Evolutionary conservation across 2,113 vertebrate species (phyloP), one percentile per base, ranked within the genome.

Genomic region (Planiliza haematocheilus): DNA sequence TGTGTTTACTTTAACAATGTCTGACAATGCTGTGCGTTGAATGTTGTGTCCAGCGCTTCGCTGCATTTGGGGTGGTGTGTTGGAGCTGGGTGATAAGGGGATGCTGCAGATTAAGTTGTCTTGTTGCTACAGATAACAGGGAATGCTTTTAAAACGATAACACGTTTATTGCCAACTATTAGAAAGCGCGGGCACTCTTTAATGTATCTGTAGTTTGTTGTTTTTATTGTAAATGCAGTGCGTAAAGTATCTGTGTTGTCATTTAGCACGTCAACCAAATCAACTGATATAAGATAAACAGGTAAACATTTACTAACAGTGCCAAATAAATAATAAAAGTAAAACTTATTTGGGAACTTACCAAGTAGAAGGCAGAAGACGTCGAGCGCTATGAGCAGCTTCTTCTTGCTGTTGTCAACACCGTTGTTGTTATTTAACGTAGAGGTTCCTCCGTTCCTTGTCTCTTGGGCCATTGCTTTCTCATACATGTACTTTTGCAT

Each of bases 401-500:
- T 95, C 91, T 94, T 96, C 93, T 94, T 96, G 86, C 94, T 93
- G 91, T 92, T 93, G 88, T 95, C 91, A 75, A 89, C 85, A 57
- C 92, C 91, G 52, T 91, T 94, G 86, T 95, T 95, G 94, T 95
- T 97, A 86, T 95, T 96, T 90, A 97, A 92, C 77, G 96, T 94
- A 4, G 95, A 93, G 88, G 89, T 95, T 89, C 96, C 96, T 86
- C 97, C 97, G 94, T 98, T 98, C 91, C 97, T 96, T 90, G 94
- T 95, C 90, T 99, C 97, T 73, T 96, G 94, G 38, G 93, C 95
- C 94, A 98, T 98, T 79, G 96, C 95, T 92, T 98, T 99, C 91
- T 99, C 97, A 95, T 98, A 99, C 92, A 96, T 95, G 94, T 97
- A 97, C 90, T 94, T 96, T 93, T 98, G 96, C 97, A 97, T 98